Base-by-base conservation (phyloP, 2,113 vertebrate species). In the Agapornis roseicollis region DNA sequence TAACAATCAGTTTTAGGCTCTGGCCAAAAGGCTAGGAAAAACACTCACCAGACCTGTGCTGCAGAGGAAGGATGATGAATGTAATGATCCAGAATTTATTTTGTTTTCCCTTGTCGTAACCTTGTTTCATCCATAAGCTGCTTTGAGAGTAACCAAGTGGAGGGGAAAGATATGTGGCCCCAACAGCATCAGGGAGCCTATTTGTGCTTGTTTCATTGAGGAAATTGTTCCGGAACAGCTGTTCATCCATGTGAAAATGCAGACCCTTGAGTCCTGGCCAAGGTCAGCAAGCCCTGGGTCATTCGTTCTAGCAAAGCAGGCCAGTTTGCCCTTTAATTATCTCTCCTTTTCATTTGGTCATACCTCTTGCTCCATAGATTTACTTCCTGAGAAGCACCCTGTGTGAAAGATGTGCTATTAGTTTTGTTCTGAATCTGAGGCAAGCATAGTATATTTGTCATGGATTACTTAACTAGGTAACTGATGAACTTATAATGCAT, bases 201-300 rank as follows among this genome's bases (percentile, higher is more conserved):
- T 95, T 96, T 92, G 72, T 96, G 69, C 95, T 88, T 78, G 65
- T 42, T 95, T 93, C 82, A 81, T 91, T 93, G 93, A 95, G 92
- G 95, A 96, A 95, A 95, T 92, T 90, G 88, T 96, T 96, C 90
- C 73, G 80, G 92, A 97, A 96, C 91, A 97, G 49, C 96, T 93
- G 85, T 86, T 96, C 82, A 80, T 88, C 91, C 92, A 96, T 95
- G 93, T 96, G 95, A 95, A 96, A 96, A 96, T 83, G 90, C 94
- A 95, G 97, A 95, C 91, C 88, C 72, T 85, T 97, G 86, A 89
- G 58, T 68, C 83, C 56, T 37, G 37, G 94, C 93, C 96, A 97
- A 47, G 86, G 95, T 95, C 93, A 90, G 91, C 92, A 85, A 96
- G 95, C 58, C 92, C 96, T 96, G 88, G 95, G 95, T 95, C 93